phyloP scores from a whole-genome alignment of 2,888 invertebrate species.

The Petrolisthes manimaculis region DNA sequence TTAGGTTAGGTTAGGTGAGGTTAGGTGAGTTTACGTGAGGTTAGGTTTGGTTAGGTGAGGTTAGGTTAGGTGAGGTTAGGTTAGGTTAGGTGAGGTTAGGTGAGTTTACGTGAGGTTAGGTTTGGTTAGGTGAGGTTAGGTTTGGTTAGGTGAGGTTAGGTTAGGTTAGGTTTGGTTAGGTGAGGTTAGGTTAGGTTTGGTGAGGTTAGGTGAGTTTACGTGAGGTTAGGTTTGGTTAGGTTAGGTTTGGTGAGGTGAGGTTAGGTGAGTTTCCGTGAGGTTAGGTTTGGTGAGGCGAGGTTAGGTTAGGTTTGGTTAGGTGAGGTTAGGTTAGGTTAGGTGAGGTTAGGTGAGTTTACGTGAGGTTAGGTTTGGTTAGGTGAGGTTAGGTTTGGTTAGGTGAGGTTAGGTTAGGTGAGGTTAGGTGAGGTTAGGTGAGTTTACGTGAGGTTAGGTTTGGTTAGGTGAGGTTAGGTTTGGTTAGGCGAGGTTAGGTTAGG shows the following conservation, averaged over 20 bases:
- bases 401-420: slow-evolving; percentile 6
- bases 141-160: not conserved
- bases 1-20: not conserved
- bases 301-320: too few species aligned
- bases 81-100: slow-evolving; percentile 11
- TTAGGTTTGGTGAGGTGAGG: slow-evolving; percentile 22
- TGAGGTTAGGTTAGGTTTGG: not conserved
- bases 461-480: slow-evolving; percentile 3
- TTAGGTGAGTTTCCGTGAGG: not conserved
- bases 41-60: not conserved
- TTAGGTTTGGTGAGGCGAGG: not conserved
- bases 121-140: slow-evolving; percentile 5
- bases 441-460: too few species aligned
- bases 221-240: not conserved
- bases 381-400: not conserved
- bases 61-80: not conserved
- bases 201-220: not conserved
- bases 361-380: not conserved
- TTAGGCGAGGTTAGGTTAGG: too few species aligned
- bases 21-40: not conserved
- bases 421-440: too few species aligned
- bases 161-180: not conserved
- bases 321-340: not conserved
- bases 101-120: slow-evolving; percentile 2
- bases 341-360: not conserved